Percentiles rank a stretch among this genome's conserved stretches.
Conservation (phyloP, 1,140 invertebrate species). For the Conus ventricosus region DNA sequence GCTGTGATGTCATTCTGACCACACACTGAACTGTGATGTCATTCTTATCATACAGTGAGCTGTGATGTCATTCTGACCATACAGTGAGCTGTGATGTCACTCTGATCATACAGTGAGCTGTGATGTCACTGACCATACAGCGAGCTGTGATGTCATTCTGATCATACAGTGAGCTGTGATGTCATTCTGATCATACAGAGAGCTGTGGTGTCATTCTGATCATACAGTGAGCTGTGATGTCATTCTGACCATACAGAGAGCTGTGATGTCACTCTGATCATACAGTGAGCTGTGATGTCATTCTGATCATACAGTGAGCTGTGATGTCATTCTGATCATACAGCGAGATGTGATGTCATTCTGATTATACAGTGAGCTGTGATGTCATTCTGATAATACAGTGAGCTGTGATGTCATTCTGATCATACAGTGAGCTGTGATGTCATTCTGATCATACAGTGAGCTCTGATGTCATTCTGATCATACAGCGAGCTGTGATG, state of each 20-base stretch:
- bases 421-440: constrained; percentile 95
- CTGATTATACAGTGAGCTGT: neutral
- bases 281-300: too few species aligned
- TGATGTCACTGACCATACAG: too few species aligned
- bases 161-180: neutral
- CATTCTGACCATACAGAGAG: constrained; percentile 83
- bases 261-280: too few species aligned
- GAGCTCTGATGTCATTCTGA: too few species aligned
- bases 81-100: neutral
- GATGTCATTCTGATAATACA: constrained; percentile 73
- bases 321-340: constrained; percentile 76
- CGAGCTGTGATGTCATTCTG: too few species aligned
- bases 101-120: too few species aligned
- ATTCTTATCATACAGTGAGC: neutral
- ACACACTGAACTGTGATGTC: neutral
- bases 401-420: too few species aligned
- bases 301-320: too few species aligned
- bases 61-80: neutral
- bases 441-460: constrained; percentile 97
- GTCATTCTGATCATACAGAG: constrained; percentile 72
- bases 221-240: constrained; percentile 94
- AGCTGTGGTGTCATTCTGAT: too few species aligned
- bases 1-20: too few species aligned
- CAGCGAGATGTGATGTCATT: neutral
- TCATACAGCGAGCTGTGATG: constrained; percentile 83